phyloP scores from a whole-genome alignment of 2,888 invertebrate species.

The Cenopis cana region DNA sequence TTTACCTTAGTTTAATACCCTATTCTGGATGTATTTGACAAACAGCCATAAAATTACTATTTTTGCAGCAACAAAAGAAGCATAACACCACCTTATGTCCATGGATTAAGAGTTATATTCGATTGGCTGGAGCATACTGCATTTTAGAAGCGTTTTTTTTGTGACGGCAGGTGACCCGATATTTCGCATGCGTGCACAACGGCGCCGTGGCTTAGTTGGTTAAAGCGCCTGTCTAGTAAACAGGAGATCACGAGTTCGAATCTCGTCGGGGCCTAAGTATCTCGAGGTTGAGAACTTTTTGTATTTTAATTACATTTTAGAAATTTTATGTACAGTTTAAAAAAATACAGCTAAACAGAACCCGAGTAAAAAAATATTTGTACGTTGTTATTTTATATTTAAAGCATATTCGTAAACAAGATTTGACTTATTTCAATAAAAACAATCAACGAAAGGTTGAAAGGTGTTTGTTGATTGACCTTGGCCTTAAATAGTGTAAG shows the following conservation, averaged over 20 bases:
- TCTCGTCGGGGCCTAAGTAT: conserved; percentile 87
- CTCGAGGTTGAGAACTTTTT: conserved; percentile 10
- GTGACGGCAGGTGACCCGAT: not conserved
- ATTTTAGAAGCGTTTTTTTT: not conserved
- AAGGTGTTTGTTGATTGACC: no score
- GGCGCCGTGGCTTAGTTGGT: conserved; percentile 91
- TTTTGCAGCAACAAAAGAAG: no score
- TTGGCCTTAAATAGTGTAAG: no score
- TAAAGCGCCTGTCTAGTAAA: conserved; percentile 91
- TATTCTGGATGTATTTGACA: no score
- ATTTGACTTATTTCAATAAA: no score
- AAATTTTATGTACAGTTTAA: not conserved
- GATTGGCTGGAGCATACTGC: not conserved
- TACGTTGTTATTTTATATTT: no score
- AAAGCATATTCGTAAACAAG: no score
- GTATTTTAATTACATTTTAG: not conserved
- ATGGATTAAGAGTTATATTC: not conserved
- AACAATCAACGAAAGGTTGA: no score
- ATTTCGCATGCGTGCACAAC: conserved; percentile 48
- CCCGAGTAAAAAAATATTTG: no score
- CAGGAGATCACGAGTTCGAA: conserved; percentile 91
- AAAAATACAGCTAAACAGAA: no score
- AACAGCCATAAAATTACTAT: no score
- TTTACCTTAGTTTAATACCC: no score
- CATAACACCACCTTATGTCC: not conserved